These are phyloP conservation scores for Chelidonichthys spinosus DNA, from an alignment of 2,797 vertebrate species.

Conservation along the genomic window DNA sequence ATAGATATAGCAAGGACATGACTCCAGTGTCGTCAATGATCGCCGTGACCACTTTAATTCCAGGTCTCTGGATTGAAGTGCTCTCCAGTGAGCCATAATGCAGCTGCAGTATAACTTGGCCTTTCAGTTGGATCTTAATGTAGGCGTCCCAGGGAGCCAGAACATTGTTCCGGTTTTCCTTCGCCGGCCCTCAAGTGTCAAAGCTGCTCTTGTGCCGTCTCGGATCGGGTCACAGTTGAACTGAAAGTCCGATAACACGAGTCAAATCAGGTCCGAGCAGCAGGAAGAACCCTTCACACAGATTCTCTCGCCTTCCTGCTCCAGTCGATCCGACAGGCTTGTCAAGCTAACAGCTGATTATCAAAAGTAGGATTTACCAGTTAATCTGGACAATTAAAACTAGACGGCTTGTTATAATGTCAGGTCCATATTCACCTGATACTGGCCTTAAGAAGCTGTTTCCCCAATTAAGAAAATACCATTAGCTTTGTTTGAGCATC, in stretches of 20 bases:
- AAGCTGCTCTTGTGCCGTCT: slow-evolving; percentile 54
- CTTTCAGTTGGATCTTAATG: slow-evolving; percentile 3
- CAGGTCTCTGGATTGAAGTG: background rate
- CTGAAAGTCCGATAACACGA: slow-evolving; percentile 37
- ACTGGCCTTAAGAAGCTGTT: background rate
- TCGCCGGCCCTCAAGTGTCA: slow-evolving; percentile 27
- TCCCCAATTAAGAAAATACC: background rate
- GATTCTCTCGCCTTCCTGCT: slow-evolving; percentile 11
- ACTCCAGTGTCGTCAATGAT: background rate
- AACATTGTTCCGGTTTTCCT: slow-evolving; percentile 20
- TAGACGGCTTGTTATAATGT: no score
- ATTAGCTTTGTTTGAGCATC: background rate
- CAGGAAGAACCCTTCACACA: background rate
- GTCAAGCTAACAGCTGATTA: background rate
- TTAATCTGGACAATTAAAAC: slow-evolving; percentile 5
- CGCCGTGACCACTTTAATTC: no score
- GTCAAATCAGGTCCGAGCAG: slow-evolving; percentile 45
- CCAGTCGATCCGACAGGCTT: slow-evolving; percentile 1
- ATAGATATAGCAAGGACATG: background rate
- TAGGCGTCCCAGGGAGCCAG: slow-evolving; percentile 24
- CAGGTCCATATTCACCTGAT: no score
- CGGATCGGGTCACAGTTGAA: slow-evolving; percentile 37
- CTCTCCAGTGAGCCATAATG: background rate
- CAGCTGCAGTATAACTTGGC: slow-evolving; percentile 9
- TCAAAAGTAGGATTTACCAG: background rate